phyloP scores from a whole-genome alignment of 92 coral and sea anemone species.

The Montipora capitata region DNA sequence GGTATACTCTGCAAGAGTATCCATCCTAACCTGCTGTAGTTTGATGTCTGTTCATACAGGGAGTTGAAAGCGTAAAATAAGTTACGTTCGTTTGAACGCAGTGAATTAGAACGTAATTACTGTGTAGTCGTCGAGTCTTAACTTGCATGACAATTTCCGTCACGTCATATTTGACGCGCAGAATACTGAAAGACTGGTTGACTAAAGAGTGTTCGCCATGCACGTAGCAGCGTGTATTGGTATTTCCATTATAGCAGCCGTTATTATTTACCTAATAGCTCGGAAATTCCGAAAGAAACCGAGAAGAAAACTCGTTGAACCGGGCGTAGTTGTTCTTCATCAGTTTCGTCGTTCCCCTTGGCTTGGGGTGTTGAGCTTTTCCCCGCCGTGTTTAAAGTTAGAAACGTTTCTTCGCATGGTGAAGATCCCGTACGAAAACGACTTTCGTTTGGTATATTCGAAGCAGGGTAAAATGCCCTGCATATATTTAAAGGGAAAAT shows the following conservation, averaged over 20 bases:
- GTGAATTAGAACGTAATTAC: too few relatives aligned
- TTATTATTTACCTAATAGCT: neutral
- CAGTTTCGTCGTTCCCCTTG: conserved; percentile 12
- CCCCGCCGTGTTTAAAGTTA: conserved; percentile 89
- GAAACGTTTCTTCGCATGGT: conserved; percentile 91
- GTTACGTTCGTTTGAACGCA: too few relatives aligned
- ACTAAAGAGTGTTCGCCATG: neutral
- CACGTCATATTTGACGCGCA: too few relatives aligned
- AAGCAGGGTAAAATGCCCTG: conserved; percentile 77
- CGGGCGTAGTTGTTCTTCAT: conserved; percentile 24
- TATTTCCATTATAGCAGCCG: neutral
- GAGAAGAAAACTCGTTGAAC: neutral
- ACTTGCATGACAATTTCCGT: too few relatives aligned
- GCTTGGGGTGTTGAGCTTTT: conserved; percentile 16
- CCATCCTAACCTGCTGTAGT: too few relatives aligned
- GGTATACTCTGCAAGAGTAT: too few relatives aligned
- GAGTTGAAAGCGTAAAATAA: too few relatives aligned
- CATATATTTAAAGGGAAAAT: too few relatives aligned
- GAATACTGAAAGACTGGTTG: too few relatives aligned
- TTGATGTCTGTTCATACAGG: too few relatives aligned
- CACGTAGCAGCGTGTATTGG: neutral
- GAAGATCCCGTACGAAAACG: conserved; percentile 79
- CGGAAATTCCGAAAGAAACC: neutral
- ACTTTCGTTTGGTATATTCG: conserved; percentile 42
- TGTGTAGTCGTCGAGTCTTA: too few relatives aligned